Evolutionary conservation across 2,888 invertebrate genomes (phyloP).

Genomic region (Mythimna impura): DNA sequence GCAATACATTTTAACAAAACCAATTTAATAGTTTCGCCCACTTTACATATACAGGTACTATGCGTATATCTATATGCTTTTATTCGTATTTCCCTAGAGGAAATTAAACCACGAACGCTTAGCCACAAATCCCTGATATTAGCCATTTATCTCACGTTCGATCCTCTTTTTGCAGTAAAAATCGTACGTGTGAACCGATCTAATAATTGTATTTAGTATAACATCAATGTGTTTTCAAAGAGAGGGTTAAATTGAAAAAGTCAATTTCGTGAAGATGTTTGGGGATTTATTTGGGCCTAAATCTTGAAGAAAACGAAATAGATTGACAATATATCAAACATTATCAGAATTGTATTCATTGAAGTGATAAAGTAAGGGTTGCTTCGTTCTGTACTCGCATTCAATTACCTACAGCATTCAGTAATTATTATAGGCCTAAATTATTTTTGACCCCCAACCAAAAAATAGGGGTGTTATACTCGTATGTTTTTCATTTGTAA

Average conservation of each 20-base stretch:
- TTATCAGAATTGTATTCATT: not conserved
- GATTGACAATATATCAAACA: conserved; percentile 3
- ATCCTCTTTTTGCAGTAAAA: conserved; percentile 63
- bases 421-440: no score
- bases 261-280: conserved; percentile 40
- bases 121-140: conserved; percentile 60
- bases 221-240: conserved; percentile 46
- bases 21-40: conserved; percentile 54
- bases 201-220: conserved; percentile 63
- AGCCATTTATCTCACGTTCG: conserved; percentile 67
- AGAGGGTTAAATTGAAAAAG: conserved; percentile 52
- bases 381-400: not conserved
- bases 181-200: conserved; percentile 64
- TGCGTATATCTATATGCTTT: conserved; percentile 15
- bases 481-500: no score
- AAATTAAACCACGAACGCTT: conserved; percentile 50
- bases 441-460: no score
- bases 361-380: not conserved
- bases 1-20: conserved; percentile 43
- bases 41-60: conserved; percentile 27
- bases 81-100: conserved; percentile 53
- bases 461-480: no score
- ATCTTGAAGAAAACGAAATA: conserved; percentile 19
- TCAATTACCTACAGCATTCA: no score
- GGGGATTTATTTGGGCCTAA: conserved; percentile 4